phyloP scores from a whole-genome alignment of 2,113 vertebrate genomes.

The Scopus umbretta region DNA sequence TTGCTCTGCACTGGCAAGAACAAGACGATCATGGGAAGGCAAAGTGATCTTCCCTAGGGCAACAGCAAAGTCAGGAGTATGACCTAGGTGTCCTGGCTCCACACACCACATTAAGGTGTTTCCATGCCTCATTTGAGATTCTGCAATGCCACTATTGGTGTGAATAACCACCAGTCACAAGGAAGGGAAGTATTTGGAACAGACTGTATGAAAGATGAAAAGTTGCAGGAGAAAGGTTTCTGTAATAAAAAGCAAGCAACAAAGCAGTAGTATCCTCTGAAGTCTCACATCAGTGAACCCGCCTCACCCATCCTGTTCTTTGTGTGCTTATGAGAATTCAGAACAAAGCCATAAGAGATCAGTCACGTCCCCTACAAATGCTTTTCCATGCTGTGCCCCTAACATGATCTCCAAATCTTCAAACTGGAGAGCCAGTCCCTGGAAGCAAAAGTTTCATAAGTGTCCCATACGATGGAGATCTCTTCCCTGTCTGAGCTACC shows the following conservation, averaged over 20 bases:
- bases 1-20: not conserved
- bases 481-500: not conserved
- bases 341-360: not conserved
- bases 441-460: not conserved
- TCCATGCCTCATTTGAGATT: not conserved
- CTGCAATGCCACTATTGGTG: fast-evolving
- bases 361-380: not conserved
- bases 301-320: not conserved
- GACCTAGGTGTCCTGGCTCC: not conserved
- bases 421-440: fast-evolving
- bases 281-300: not conserved
- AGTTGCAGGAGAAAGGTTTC: not conserved
- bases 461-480: not conserved
- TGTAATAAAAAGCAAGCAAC: not conserved
- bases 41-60: not conserved
- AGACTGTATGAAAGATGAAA: not conserved
- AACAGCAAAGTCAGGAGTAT: not conserved
- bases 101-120: not conserved
- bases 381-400: not conserved
- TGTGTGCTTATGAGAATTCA: not conserved
- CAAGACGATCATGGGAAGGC: not conserved
- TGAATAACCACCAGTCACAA: not conserved
- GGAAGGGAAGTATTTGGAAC: not conserved
- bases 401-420: not conserved
- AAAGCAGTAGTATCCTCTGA: not conserved